Evolutionary conservation across 2,797 vertebrate genomes (phyloP).

Genomic region (Peromyscus aztecus): DNA sequence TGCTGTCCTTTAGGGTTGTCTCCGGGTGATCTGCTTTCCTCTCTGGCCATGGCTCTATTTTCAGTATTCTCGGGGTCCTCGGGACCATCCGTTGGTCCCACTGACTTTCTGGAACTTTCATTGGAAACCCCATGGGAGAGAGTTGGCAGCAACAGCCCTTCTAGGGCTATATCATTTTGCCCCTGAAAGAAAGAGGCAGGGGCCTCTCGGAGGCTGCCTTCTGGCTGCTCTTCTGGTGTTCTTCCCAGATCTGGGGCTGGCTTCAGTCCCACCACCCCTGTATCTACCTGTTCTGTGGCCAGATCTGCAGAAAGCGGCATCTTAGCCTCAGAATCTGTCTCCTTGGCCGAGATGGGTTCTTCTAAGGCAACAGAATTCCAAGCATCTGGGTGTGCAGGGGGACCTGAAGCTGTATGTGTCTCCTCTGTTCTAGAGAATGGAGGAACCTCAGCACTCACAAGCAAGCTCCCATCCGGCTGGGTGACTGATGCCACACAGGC

Average conservation of each 20-base stretch:
- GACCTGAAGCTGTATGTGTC: constrained; percentile 44
- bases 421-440: not conserved
- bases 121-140: not conserved
- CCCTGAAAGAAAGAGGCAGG: fast-evolving
- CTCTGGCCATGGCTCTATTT: not conserved
- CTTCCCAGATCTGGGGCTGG: constrained; percentile 24
- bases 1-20: not conserved
- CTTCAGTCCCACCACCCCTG: constrained; percentile 3
- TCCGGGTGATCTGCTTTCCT: not conserved
- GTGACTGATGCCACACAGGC: constrained; percentile 19
- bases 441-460: constrained; percentile 1
- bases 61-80: not conserved
- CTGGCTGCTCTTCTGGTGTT: constrained; percentile 55
- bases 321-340: constrained; percentile 66
- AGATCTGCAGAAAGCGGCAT: constrained; percentile 24
- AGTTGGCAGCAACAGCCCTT: not conserved
- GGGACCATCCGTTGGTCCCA: not conserved
- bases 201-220: constrained; percentile 47
- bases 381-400: constrained; percentile 51
- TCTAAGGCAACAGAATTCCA: constrained; percentile 15
- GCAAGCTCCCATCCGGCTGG: constrained; percentile 54
- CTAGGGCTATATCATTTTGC: constrained; percentile 14
- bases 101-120: not conserved
- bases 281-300: constrained; percentile 49
- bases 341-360: constrained; percentile 55